Conservation (phyloP, 2,888 invertebrate genomes). For the Microplitis manilae region DNA sequence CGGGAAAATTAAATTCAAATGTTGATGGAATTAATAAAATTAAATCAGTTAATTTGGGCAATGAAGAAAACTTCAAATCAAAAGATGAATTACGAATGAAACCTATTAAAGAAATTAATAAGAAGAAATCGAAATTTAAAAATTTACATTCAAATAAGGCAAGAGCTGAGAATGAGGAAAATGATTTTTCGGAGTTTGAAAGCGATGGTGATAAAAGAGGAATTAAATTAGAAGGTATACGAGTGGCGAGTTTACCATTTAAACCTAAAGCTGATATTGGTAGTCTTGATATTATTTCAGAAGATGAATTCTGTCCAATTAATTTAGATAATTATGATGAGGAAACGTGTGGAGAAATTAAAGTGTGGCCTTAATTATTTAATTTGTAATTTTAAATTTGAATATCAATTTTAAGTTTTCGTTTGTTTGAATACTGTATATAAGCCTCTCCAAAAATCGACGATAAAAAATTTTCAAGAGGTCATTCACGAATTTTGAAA, state of each 20-base stretch:
- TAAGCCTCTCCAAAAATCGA: too few species aligned
- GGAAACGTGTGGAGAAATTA: slow-evolving; percentile 57
- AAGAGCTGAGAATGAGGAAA: slow-evolving; percentile 47
- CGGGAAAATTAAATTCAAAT: slow-evolving; percentile 29
- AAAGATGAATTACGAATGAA: slow-evolving; percentile 54
- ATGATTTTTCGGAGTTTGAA: slow-evolving; percentile 66
- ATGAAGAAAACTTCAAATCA: slow-evolving; percentile 38
- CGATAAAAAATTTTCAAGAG: too few species aligned
- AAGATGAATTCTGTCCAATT: slow-evolving; percentile 68
- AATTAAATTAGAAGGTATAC: slow-evolving; percentile 53
- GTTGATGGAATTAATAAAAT: neutral
- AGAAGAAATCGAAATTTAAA: neutral
- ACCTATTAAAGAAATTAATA: slow-evolving; percentile 52
- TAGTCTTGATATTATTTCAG: slow-evolving; percentile 61
- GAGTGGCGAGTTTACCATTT: slow-evolving; percentile 61
- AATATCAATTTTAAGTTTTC: too few species aligned
- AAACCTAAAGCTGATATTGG: slow-evolving; percentile 65
- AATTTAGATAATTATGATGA: slow-evolving; percentile 61
- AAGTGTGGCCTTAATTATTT: slow-evolving; percentile 58
- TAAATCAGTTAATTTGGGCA: neutral
- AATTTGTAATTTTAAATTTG: too few species aligned
- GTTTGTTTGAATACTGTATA: too few species aligned
- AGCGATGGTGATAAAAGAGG: slow-evolving; percentile 51
- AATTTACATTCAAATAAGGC: slow-evolving; percentile 54
- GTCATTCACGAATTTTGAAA: too few species aligned